Evolutionary conservation across 1,140 invertebrate species (phyloP), one percentile per base, ranked within the genome.

Genomic region (Leptoteleia sp.): DNA sequence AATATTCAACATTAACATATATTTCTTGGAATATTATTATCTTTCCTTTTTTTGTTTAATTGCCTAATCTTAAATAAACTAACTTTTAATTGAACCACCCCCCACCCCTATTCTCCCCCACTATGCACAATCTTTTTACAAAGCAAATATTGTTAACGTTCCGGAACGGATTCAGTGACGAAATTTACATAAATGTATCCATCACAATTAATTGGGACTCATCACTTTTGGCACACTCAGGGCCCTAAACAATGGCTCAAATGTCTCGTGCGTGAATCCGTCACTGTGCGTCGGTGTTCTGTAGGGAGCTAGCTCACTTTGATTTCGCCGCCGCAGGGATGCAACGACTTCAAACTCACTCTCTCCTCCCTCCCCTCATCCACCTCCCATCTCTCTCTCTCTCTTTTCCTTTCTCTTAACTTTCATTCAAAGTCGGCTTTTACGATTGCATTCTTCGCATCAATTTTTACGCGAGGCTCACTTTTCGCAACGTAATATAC

Each of bases 311-410:
- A 75, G 67, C 62, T 65, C 79, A 80, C 84, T 85, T 86, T 86
- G 85, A 86, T 83, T 84, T 84, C 22, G 80, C 84, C 85, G 84
- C 82, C 82, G 40, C 54, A 13, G 67, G 71, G 67, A 80, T 71
- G 71, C 13, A 70, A 70, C 54, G 65, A 67, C 59, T 52, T 42
- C 48, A 54, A 61, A 48, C 61, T 75, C 25, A 5, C 19, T 22
- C n/a, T n/a, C n/a, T n/a, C n/a, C n/a, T n/a, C n/a, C n/a, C n/a
- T n/a, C n/a, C n/a, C n/a, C n/a, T n/a, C n/a, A n/a, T n/a, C n/a
- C n/a, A n/a, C n/a, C n/a, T n/a, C n/a, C n/a, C n/a, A n/a, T n/a
- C n/a, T 42, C 61, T 62, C 67, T 48, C 71, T 59, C 50, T 7
- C 37, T 52, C 47, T 45, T 35, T n/a, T 65, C 43, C 50, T 54